Evolutionary conservation across 2,113 vertebrate species (phyloP).

Genomic region (Heteronetta atricapilla): DNA sequence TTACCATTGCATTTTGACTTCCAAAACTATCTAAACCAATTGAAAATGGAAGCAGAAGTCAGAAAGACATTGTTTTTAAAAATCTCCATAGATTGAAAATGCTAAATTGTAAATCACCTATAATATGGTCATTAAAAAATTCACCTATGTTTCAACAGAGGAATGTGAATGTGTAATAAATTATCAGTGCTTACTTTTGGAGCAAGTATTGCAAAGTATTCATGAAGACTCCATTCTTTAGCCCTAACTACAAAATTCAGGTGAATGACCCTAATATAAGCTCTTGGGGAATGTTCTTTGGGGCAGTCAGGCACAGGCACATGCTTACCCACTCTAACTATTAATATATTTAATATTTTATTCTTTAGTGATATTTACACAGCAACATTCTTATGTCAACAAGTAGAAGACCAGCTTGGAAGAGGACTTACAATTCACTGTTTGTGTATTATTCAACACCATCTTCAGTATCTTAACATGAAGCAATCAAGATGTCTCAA

Average conservation of each 20-base stretch:
- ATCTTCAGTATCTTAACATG: background rate
- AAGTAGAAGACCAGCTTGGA: background rate
- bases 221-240: background rate
- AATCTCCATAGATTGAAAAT: background rate
- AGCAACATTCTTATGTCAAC: background rate
- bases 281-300: background rate
- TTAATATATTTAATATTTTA: background rate
- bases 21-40: background rate
- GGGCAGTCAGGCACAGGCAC: background rate
- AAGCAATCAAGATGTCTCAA: background rate
- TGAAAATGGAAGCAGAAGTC: background rate
- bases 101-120: accelerated
- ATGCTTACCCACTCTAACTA: background rate
- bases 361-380: background rate
- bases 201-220: background rate
- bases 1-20: background rate
- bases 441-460: background rate
- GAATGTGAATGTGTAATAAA: background rate
- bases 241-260: background rate
- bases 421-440: slow-evolving; percentile 17
- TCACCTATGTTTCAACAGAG: background rate
- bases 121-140: background rate
- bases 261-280: background rate
- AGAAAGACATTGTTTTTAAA: background rate
- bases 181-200: background rate